phyloP scores from a whole-genome alignment of 2,888 invertebrate genomes.

The Argyresthia albistria region DNA sequence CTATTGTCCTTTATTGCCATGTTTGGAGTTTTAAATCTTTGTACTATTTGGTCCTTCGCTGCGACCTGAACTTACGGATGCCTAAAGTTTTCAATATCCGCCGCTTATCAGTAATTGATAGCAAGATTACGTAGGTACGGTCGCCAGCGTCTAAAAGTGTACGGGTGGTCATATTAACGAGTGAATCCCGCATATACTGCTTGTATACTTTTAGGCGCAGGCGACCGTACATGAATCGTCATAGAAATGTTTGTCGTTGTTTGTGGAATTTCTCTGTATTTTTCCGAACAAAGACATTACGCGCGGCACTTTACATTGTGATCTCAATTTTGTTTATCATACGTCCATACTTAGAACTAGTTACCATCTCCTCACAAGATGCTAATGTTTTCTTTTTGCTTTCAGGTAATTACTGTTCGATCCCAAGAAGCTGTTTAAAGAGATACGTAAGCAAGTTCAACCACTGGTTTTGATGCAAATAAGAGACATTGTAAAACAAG shows the following conservation, averaged over 20 bases:
- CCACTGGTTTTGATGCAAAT: background rate
- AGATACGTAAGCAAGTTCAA: background rate
- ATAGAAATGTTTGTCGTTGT: constrained; percentile 9
- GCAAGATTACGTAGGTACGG: too few species aligned
- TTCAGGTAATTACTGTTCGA: constrained; percentile 1
- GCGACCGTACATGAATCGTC: background rate
- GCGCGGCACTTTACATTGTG: constrained; percentile 7
- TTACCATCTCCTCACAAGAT: background rate
- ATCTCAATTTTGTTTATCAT: background rate
- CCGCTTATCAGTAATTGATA: too few species aligned
- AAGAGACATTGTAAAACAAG: constrained; percentile 1
- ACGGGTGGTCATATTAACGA: too few species aligned
- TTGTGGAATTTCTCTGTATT: constrained; percentile 18
- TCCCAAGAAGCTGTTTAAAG: background rate
- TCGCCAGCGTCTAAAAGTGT: too few species aligned
- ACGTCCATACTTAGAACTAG: background rate
- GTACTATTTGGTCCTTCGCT: too few species aligned
- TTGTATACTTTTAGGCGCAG: too few species aligned
- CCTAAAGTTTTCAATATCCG: too few species aligned
- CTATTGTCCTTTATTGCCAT: background rate
- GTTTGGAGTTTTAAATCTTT: too few species aligned
- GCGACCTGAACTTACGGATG: too few species aligned
- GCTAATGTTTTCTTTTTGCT: background rate
- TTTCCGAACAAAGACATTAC: constrained; percentile 18
- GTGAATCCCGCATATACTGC: too few species aligned